Evolutionary conservation across 2,113 vertebrate species (phyloP), one percentile per base, ranked within the genome.

Genomic region (Scortum barcoo): DNA sequence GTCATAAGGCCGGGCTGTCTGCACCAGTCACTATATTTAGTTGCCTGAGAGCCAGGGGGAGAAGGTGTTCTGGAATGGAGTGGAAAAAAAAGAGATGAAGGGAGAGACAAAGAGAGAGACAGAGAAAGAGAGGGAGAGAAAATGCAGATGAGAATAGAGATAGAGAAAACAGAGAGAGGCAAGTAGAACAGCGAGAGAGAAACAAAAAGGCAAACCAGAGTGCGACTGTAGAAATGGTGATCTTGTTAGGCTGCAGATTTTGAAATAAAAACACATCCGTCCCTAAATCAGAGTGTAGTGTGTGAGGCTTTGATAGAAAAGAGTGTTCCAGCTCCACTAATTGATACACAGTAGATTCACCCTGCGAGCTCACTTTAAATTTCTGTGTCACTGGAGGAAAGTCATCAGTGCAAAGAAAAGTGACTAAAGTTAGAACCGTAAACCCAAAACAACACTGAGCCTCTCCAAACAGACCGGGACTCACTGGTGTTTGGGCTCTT

Each of bases 21-120:
- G 76, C 92, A 89, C 86, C 87, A 89, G 85, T 81, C 84, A 61
- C 94, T 95, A 95, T 95, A 95, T 95, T 95, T 95, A 95, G 93
- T 83, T 83, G 69, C 71, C 60, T 67, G 48, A 42, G 86, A 92
- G 91, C 92, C 91, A 20, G 79, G 77, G 90, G 91, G 90, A 66
- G 85, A 90, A 89, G 93, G 93, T 94, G 91, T 91, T 92, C 91
- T 91, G 83, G 81, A 89, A 89, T 92, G 83, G 74, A 83, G 76
- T 90, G 75, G 68, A 58, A 14, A 30, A 61, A 63, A 62, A n/a
- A n/a, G n/a, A n/a, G n/a, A n/a, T n/a, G n/a, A n/a, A n/a, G n/a
- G n/a, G n/a, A n/a, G 65, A 40, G 33, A 44, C 9, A 51, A 69
- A 30, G 70, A 48, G 58, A 66, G 51, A 69, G 33, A 51, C 1